Evolutionary conservation across 2,113 vertebrate genomes (phyloP), one percentile per base, ranked within the genome.

Genomic region (Gymnogyps californianus): DNA sequence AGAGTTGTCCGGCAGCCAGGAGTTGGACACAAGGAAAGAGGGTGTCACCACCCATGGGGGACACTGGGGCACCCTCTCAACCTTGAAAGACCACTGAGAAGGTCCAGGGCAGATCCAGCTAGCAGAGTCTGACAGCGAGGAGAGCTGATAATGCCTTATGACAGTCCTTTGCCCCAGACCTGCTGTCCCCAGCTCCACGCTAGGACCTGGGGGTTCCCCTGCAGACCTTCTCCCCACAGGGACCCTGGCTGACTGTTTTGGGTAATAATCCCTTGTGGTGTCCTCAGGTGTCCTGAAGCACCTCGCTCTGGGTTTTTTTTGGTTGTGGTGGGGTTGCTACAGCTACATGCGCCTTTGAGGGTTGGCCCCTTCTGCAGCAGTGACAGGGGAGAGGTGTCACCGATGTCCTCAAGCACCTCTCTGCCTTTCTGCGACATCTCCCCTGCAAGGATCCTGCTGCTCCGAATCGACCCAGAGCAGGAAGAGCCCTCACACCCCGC

Each of bases 361-460:
- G 7, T 4, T 55, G 69, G 25, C 5, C 22, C 22, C 19, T 44
- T 57, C 62, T 46, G n/a, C 49, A 58, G 36, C 38, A 22, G 76
- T 26, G 46, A 26, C 21, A 28, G 18, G 29, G 19, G 16, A 66
- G 38, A 26, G 5, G 28, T 51, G 76, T 21, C 86, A 90, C 25
- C 0, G 1, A 13, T 22, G 13, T 58, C n/a, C 47, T 67, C 0
- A 0, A 47, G 81, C 16, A n/a, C 7, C 10, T 49, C 18, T 67
- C 34, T 74, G 59, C 55, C 49, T 38, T n/a, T 58, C 32, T 57
- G 38, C 0, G 0, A 34, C 22, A 44, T 34, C 24, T 82, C 4
- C 47, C 17, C 19, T 52, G 40, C 9, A 17, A 70, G 59, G 26
- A 58, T 47, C 51, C 28, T 1, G 1, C 52, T 71, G 52, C 20